phyloP scores from a whole-genome alignment of 35 echinoderm and acorn worm species.

The Heliocidaris tuberculata region DNA sequence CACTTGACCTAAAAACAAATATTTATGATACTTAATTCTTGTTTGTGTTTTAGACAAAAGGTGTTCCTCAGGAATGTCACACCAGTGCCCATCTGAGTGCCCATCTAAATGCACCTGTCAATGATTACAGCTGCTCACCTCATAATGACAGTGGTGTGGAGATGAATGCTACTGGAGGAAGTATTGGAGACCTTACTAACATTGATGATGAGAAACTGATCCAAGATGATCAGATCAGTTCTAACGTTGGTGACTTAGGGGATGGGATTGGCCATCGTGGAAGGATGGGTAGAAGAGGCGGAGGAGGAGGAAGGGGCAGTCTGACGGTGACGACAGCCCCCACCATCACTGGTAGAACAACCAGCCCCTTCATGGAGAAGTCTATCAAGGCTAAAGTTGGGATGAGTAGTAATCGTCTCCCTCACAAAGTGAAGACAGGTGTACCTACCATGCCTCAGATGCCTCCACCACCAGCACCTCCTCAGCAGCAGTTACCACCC shows the following conservation, averaged over 20 bases:
- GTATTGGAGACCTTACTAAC: constrained; percentile 75
- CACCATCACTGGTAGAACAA: constrained; percentile 34
- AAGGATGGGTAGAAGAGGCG: constrained; percentile 19
- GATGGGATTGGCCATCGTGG: constrained; percentile 10
- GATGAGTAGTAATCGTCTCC: constrained; percentile 54
- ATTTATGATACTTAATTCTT: not conserved
- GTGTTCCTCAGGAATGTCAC: constrained; percentile 34
- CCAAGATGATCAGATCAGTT: constrained; percentile 91
- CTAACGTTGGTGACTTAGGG: constrained; percentile 74
- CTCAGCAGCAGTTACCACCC: not conserved
- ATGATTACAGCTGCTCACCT: constrained; percentile 90
- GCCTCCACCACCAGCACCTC: constrained; percentile 36
- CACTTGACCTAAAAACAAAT: too few relatives aligned
- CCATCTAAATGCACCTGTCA: constrained; percentile 32
- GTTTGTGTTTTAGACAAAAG: constrained; percentile 33
- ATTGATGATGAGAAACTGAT: constrained; percentile 89
- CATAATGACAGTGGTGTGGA: constrained; percentile 99
- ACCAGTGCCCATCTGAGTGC: not conserved
- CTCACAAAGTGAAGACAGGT: constrained; percentile 76
- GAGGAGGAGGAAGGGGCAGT: constrained; percentile 32
- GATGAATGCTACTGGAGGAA: constrained; percentile 80
- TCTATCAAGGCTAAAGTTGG: constrained; percentile 38
- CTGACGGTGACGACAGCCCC: constrained; percentile 56
- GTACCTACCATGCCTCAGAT: constrained; percentile 72
- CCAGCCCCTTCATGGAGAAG: constrained; percentile 73